Evolutionary conservation across 2,888 invertebrate genomes (phyloP).

Genomic region (Dicycla oo): DNA sequence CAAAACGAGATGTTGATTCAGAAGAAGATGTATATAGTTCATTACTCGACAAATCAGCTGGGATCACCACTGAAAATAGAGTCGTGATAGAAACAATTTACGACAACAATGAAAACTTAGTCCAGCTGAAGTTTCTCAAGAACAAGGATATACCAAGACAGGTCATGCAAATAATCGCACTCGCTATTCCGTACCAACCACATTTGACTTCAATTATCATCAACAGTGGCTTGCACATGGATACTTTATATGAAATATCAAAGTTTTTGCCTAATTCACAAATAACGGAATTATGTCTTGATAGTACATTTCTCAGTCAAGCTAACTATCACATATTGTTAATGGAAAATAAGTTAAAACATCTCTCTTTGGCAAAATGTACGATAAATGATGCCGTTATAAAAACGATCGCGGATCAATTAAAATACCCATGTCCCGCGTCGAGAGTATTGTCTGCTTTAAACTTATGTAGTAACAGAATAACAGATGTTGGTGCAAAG

Average conservation of each 20-base stretch:
- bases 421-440: slow-evolving; percentile 68
- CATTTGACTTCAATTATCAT: slow-evolving; percentile 69
- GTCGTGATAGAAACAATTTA: slow-evolving; percentile 64
- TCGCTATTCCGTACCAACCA: slow-evolving; percentile 72
- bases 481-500: slow-evolving; percentile 76
- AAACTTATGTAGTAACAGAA: slow-evolving; percentile 77
- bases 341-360: slow-evolving; percentile 63
- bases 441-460: slow-evolving; percentile 71
- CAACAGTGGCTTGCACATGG: slow-evolving; percentile 68
- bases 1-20: too few species aligned
- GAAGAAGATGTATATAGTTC: not conserved
- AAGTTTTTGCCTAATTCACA: slow-evolving; percentile 69
- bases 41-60: rapidly evolving
- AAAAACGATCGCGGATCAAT: slow-evolving; percentile 67
- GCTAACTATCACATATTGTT: slow-evolving; percentile 75
- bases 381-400: slow-evolving; percentile 72
- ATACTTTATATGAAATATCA: slow-evolving; percentile 72
- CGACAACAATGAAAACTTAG: slow-evolving; percentile 68
- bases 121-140: slow-evolving; percentile 72
- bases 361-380: slow-evolving; percentile 79
- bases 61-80: rapidly evolving
- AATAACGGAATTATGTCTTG: slow-evolving; percentile 78
- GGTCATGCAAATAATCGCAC: slow-evolving; percentile 71
- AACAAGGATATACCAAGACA: slow-evolving; percentile 70
- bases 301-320: slow-evolving; percentile 68